Base-by-base conservation (phyloP, 2,888 invertebrate species). In the Sminthurides aquaticus region DNA sequence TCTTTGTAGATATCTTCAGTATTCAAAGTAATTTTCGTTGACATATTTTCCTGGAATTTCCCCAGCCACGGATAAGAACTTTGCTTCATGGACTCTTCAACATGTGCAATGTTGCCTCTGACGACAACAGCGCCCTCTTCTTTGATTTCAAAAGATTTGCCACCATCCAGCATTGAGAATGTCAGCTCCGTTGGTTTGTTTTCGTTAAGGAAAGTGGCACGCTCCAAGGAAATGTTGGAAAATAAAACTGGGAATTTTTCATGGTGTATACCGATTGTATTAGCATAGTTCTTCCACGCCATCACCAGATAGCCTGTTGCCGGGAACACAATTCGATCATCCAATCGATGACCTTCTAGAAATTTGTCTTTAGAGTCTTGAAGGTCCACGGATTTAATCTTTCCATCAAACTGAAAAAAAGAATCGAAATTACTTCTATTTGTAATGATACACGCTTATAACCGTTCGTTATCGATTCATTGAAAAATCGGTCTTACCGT, bases 251-350 rank as follows among this genome's bases (percentile, higher is more conserved):
- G 85, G 26, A 90, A 82, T 71, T 90, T 86, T 85, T 28, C 84
- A 84, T 72, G 81, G 85, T 0, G 85, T 80, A 55, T 85, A 63
- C 86, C 87, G 27, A 79, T 77, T 82, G 87, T 84, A 78, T 86
- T 81, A 1, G 87, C 87, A 18, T 89, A 79, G 1, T 88, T 87
- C 75, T 88, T 87, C 90, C 90, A 90, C 0, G 86, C 87, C n/a
- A 87, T 79, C 34, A 87, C 87, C 83, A 96, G 82, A 77, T 94
- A 94, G 18, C 94, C 95, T 49, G 96, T 96, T 67, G 95, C 96
- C 24, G 97, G 97, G 82, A 91, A 97, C 25, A 97, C 82, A 59
- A 95, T 84, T 76, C 96, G 85, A 27, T 93, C 90, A 78, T 95
- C 92, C 67, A 95, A 87, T 18, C 86, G 83, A 78, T 95, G 94